These are phyloP conservation scores for Naso thynnoides DNA, from an alignment of 2,797 vertebrate species.

Conservation along the genomic window DNA sequence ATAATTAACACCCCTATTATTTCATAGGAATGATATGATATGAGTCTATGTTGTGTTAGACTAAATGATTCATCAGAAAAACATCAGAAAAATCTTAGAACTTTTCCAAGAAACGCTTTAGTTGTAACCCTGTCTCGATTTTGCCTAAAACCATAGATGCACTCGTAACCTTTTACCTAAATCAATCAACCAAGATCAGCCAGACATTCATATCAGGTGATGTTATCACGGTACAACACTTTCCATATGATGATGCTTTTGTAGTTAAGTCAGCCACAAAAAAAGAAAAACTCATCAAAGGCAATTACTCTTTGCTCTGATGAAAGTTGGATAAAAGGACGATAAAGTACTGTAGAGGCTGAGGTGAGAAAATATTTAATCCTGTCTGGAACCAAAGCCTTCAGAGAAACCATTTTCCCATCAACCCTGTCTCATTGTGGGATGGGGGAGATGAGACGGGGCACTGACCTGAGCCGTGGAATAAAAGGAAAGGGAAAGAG, in stretches of 20 bases:
- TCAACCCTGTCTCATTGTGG: conserved; percentile 49
- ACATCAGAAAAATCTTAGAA: conserved; percentile 22
- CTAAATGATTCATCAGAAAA: conserved; percentile 24
- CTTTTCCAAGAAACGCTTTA: conserved; percentile 14
- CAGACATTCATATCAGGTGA: conserved; percentile 15
- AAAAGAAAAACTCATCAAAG: conserved; percentile 36
- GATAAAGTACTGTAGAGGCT: conserved; percentile 56
- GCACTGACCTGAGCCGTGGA: conserved; percentile 35
- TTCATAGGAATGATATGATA: too few relatives aligned
- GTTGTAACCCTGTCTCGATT: conserved; percentile 7
- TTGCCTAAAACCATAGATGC: conserved; percentile 20
- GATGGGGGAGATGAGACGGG: conserved; percentile 37
- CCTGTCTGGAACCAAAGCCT: conserved; percentile 64
- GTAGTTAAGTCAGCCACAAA: conserved; percentile 23
- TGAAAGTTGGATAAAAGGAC: conserved; percentile 58
- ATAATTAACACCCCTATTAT: too few relatives aligned
- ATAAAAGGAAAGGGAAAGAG: conserved; percentile 12
- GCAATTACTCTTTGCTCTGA: conserved; percentile 20
- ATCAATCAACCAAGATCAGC: conserved; percentile 34
- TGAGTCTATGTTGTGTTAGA: conserved; percentile 8
- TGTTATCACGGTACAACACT: conserved; percentile 13
- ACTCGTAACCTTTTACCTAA: conserved; percentile 65
- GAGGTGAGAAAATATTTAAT: conserved; percentile 69
- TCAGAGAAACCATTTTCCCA: conserved; percentile 61
- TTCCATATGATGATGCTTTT: conserved; percentile 44